phyloP scores from a whole-genome alignment of 2,797 vertebrate species.

The Phalanger gymnotis region DNA sequence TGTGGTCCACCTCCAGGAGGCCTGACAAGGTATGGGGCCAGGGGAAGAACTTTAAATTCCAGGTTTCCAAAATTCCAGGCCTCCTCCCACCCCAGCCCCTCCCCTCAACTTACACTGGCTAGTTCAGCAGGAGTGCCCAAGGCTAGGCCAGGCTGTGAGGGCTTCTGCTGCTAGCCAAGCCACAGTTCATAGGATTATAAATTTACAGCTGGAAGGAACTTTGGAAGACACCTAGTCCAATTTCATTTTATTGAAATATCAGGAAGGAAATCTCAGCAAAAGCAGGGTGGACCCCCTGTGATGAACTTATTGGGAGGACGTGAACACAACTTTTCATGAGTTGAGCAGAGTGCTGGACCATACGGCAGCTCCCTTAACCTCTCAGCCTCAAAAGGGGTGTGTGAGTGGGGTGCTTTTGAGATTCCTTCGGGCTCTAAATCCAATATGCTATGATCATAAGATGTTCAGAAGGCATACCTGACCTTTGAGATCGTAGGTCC shows the following conservation, averaged over 20 bases:
- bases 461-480: background rate
- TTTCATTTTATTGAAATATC: background rate
- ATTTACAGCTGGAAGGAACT: background rate
- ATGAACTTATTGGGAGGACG: background rate
- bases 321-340: background rate
- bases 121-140: background rate
- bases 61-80: background rate
- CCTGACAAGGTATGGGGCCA: conserved; percentile 20
- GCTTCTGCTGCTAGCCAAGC: background rate
- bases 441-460: background rate
- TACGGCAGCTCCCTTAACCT: background rate
- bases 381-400: background rate
- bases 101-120: background rate
- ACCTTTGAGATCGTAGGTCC: background rate
- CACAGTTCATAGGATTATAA: background rate
- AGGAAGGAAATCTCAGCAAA: background rate
- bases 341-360: background rate
- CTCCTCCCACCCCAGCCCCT: background rate
- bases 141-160: background rate
- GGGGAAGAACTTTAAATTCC: background rate
- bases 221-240: background rate
- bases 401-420: conserved; percentile 9
- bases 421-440: conserved; percentile 63
- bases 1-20: conserved; percentile 58
- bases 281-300: background rate